phyloP scores from a whole-genome alignment of 2,797 vertebrate genomes.

The Pteropus rufus region DNA sequence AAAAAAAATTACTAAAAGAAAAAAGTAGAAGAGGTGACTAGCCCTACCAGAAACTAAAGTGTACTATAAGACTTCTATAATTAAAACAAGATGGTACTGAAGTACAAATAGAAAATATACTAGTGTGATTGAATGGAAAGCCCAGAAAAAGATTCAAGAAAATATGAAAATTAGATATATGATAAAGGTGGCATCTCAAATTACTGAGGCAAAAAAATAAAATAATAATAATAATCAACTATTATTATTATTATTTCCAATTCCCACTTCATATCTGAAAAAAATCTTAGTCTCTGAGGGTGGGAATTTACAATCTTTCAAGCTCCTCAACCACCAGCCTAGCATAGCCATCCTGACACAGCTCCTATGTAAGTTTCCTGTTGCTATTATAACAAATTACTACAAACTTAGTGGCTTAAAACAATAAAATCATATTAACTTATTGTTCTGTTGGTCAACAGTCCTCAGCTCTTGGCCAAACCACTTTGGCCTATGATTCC shows the following conservation, averaged over 20 bases:
- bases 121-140: neutral
- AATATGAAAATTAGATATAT: neutral
- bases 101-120: neutral
- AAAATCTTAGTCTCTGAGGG: neutral
- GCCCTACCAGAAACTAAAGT: neutral
- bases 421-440: neutral
- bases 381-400: neutral
- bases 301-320: neutral
- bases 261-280: neutral
- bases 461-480: neutral
- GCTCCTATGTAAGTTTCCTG: neutral
- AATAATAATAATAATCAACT: neutral
- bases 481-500: neutral
- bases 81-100: neutral
- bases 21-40: neutral
- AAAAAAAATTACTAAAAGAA: neutral
- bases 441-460: neutral
- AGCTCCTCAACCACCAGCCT: neutral
- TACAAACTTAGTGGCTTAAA: neutral
- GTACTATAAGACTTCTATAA: neutral
- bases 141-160: neutral
- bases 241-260: neutral
- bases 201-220: neutral
- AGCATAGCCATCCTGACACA: neutral
- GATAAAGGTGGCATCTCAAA: neutral